These are phyloP conservation scores for Notarius lentiginosus DNA, from an alignment of 2,113 vertebrate genomes.

Conservation along the genomic window DNA sequence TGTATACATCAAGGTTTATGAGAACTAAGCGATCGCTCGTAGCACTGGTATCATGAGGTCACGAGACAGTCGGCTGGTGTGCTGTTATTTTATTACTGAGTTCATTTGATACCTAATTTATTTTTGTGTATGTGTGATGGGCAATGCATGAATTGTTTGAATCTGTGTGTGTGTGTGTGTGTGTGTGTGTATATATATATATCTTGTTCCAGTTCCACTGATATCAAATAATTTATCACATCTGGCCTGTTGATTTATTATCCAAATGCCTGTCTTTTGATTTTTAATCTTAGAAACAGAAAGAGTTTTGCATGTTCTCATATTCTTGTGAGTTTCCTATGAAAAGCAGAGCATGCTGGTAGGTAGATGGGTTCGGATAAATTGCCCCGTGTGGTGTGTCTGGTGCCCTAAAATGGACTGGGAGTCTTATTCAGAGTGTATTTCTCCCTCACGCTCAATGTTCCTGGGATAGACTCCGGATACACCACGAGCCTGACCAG, in stretches of 20 bases:
- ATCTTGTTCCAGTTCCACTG: neutral
- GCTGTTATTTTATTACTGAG: conserved; percentile 55
- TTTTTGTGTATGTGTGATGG: conserved; percentile 37
- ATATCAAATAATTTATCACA: conserved; percentile 4
- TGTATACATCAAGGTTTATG: conserved; percentile 18
- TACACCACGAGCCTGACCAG: neutral
- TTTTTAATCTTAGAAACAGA: neutral
- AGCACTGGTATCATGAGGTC: neutral
- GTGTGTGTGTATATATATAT: too few species aligned
- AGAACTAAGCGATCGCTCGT: conserved; percentile 9
- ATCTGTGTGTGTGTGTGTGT: conserved; percentile 27
- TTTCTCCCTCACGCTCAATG: neutral
- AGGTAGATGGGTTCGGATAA: too few species aligned
- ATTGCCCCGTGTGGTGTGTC: neutral
- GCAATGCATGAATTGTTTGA: conserved; percentile 26
- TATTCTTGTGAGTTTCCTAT: neutral
- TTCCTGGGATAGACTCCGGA: neutral
- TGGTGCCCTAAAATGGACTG: neutral
- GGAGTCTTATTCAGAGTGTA: neutral
- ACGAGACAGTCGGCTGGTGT: conserved; percentile 41
- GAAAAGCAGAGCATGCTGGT: neutral
- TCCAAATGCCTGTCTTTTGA: neutral
- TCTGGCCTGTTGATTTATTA: conserved; percentile 19
- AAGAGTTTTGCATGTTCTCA: neutral
- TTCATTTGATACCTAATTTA: conserved; percentile 58